phyloP scores from a whole-genome alignment of 2,113 vertebrate genomes.

The Chaenocephalus aceratus region DNA sequence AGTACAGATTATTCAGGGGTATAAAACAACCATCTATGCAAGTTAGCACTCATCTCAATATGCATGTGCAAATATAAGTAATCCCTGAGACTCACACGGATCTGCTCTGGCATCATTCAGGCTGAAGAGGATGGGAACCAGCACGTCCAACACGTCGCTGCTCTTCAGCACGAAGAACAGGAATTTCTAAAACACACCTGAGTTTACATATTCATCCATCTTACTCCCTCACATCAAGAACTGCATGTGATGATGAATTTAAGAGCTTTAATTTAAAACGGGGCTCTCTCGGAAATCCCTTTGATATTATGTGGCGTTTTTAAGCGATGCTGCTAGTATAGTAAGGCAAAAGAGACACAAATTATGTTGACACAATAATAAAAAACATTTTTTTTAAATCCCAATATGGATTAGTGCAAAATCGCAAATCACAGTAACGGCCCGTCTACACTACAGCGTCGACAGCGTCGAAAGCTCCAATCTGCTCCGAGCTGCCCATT shows the following conservation, averaged over 20 bases:
- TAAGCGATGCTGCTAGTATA: no score
- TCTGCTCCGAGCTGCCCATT: no score
- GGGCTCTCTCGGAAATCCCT: no score
- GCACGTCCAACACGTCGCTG: conserved; percentile 94
- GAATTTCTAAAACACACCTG: conserved; percentile 88
- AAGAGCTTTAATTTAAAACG: no score
- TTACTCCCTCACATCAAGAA: neutral
- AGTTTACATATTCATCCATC: neutral
- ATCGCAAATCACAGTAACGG: no score
- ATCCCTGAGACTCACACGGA: conserved; percentile 88
- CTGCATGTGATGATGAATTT: neutral
- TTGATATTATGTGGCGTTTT: no score
- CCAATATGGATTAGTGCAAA: no score
- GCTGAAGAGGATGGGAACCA: conserved; percentile 95
- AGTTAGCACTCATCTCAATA: neutral
- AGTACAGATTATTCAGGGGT: neutral
- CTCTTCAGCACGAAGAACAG: conserved; percentile 98
- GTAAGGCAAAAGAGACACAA: no score
- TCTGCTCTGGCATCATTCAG: conserved; percentile 95
- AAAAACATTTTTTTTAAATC: no score
- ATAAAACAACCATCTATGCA: neutral
- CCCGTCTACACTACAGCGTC: no score
- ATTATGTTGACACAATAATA: no score
- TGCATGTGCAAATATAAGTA: accelerated
- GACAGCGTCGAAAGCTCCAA: no score